Evolutionary conservation across 2,797 vertebrate genomes (phyloP).

Genomic region (Microhierax caerulescens): DNA sequence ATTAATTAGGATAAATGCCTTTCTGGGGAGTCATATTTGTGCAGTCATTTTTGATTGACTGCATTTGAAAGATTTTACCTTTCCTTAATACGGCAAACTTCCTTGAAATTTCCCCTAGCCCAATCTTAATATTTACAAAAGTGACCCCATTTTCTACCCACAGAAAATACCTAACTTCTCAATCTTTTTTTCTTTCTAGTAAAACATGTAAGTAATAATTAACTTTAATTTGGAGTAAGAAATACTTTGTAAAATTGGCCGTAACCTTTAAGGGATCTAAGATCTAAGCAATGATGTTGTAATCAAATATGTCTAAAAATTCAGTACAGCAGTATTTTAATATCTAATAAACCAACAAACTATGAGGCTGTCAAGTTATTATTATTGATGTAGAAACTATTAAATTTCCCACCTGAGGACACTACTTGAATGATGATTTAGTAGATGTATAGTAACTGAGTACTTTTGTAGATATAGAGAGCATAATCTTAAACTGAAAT

Average conservation of each 20-base stretch:
- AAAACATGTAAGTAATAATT: neutral
- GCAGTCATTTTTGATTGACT: neutral
- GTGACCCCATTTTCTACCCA: neutral
- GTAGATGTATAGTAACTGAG: neutral
- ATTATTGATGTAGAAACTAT: neutral
- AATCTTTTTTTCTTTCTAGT: neutral
- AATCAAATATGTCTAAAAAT: neutral
- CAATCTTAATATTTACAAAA: neutral
- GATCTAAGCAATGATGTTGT: neutral
- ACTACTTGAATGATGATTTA: neutral
- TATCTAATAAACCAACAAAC: neutral
- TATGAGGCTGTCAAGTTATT: neutral
- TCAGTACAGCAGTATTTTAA: neutral
- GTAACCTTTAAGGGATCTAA: neutral
- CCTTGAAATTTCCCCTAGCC: neutral
- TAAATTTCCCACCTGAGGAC: constrained; percentile 12
- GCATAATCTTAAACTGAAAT: neutral
- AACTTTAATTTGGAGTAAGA: neutral
- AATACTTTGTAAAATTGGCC: neutral
- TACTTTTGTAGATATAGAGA: neutral
- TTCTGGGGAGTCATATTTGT: constrained; percentile 12
- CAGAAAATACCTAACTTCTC: neutral
- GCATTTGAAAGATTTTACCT: neutral
- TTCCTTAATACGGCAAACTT: neutral
- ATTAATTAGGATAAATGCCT: constrained; percentile 28